Evolutionary conservation across 1,140 invertebrate species (phyloP).

Genomic region (Pseudomyrmex pallidus): DNA sequence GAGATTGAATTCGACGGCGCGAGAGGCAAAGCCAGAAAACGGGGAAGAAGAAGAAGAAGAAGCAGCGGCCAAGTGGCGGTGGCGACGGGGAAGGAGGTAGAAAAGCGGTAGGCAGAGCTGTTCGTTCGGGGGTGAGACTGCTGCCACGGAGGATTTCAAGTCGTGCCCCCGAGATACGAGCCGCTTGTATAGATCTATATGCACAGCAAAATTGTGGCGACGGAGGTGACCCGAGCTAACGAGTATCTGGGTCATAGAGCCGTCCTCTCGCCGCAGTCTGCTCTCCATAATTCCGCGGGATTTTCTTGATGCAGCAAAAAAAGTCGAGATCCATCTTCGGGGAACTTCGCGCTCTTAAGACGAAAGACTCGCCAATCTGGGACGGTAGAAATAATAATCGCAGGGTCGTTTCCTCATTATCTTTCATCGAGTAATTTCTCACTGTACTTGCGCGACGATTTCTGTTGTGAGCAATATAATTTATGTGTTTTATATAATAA

Average conservation of each 20-base stretch:
- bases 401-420: neutral
- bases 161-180: slow-evolving; percentile 63
- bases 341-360: neutral
- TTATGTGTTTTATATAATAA: neutral
- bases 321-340: neutral
- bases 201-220: slow-evolving; percentile 68
- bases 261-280: slow-evolving; percentile 37
- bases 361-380: neutral
- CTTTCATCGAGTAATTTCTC: neutral
- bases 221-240: slow-evolving; percentile 51
- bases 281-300: slow-evolving; percentile 54
- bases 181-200: slow-evolving; percentile 66
- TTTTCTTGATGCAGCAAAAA: slow-evolving; percentile 32
- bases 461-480: neutral
- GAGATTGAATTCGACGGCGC: slow-evolving; percentile 31
- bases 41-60: neutral
- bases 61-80: slow-evolving; percentile 14
- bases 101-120: neutral
- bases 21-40: neutral
- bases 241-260: slow-evolving; percentile 69
- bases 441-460: neutral
- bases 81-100: slow-evolving; percentile 3
- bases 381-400: neutral
- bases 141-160: slow-evolving; percentile 52
- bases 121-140: slow-evolving; percentile 17